Evolutionary conservation across 2,888 invertebrate genomes (phyloP), one percentile per base, ranked within the genome.

Genomic region (Drosophila trichaetosa): DNA sequence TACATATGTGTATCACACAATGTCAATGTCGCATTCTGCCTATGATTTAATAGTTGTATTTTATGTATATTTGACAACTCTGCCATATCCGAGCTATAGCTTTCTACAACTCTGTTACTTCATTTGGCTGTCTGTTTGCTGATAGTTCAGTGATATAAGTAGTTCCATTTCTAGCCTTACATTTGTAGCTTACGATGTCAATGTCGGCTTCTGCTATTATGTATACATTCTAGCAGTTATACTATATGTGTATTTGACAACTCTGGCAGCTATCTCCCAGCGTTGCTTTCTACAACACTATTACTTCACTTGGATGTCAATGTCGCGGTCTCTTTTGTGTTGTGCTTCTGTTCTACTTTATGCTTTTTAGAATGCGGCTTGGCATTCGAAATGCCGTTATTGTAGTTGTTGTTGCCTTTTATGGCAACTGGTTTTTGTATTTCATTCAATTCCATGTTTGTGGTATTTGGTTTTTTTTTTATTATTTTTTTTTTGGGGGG

Each of bases 271-370:
- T 54, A 36, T 27, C 27, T 18, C 6, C 24, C 34, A 46, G 34
- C 21, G 29, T 49, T 56, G 68, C 49, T 34, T 11, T 38, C 7
- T 13, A 18, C 61, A 64, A 16, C 29, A 42, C 29, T 57, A 10
- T 38, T 29, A 69, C 69, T 42, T 31, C 49, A 51, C 49, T 64
- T 77, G 38, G 64, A 72, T 72, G 62, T 79, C 76, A 79, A 80
- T 80, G 80, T 79, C 78, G 76, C 60, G 73, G 46, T 61, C 65
- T 57, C 38, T 38, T 56, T 38, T 54, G 5, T 63, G 49, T 49
- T 40, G 11, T 48, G 64, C 57, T 56, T 58, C 46, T 64, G 59
- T 78, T 71, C 76, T 80, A 71, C 71, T 71, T 78, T 49, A 24
- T 11, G 56, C 46, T 56, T 76, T 59, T 52, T 33, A 77, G 77